These are phyloP conservation scores for Tribolium freemani DNA, from an alignment of 2,888 invertebrate species.

Conservation along the genomic window DNA sequence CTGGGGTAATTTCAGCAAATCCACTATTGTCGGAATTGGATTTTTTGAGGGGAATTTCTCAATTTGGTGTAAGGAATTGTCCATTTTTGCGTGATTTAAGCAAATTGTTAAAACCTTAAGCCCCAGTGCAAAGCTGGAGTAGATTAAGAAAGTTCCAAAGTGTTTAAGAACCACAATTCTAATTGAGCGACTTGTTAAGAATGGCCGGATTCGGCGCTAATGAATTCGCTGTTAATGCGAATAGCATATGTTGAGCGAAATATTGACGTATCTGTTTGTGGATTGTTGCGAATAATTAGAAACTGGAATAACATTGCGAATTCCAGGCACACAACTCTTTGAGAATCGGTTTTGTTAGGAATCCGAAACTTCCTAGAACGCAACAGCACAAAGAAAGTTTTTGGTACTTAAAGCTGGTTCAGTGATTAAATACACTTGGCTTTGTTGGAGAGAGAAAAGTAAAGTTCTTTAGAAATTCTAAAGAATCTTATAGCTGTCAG, in stretches of 20 bases:
- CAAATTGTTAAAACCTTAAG: constrained; percentile 11
- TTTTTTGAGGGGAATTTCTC: no score
- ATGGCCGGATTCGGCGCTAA: constrained; percentile 5
- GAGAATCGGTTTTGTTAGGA: constrained; percentile 49
- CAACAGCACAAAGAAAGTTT: constrained; percentile 50
- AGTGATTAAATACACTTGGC: constrained; percentile 52
- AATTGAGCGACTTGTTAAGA: constrained; percentile 28
- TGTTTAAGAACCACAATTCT: constrained; percentile 24
- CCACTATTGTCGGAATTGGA: background rate
- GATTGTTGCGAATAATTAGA: constrained; percentile 35
- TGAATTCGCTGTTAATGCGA: constrained; percentile 18
- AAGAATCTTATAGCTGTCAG: constrained; percentile 33
- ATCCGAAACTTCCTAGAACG: constrained; percentile 47
- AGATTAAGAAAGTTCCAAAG: constrained; percentile 18
- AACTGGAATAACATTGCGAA: constrained; percentile 47
- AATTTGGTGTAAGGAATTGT: no score
- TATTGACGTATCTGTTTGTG: constrained; percentile 14
- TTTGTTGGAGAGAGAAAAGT: constrained; percentile 42
- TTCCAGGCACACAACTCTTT: constrained; percentile 49
- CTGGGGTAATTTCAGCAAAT: background rate
- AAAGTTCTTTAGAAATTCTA: constrained; percentile 40
- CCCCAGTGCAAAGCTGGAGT: background rate
- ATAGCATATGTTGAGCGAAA: background rate
- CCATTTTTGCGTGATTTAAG: background rate
- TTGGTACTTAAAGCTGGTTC: constrained; percentile 51